Base-by-base conservation (phyloP, 2,888 invertebrate species). In the Unio pictorum region DNA sequence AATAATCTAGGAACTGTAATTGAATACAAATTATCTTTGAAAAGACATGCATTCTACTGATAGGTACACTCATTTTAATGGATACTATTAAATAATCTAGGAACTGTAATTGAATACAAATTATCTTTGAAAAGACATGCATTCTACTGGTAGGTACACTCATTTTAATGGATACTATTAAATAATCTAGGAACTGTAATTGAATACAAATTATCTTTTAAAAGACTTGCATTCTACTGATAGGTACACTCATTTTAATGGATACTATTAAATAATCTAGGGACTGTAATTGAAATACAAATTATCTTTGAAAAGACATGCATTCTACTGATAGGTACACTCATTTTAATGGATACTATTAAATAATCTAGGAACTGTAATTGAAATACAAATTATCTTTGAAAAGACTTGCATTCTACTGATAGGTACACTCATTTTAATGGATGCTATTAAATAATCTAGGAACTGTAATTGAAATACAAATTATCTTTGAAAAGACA, bases 381-480 rank as follows among this genome's bases (percentile, higher is more conserved):
- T 90, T 17, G 90, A n/a, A n/a, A n/a, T n/a, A n/a, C n/a, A n/a
- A n/a, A 45, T 11, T 45, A 45, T 45, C 45, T 45, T 45, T 45
- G 8, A 45, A 45, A 45, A 11, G 28, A 57, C 2, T 23, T 8
- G 8, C 8, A n/a, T 20, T 17, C 15, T 59, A 23, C 15, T 59
- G 8, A 23, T 59, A 17, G 23, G 7, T 15, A 23, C 26, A 45
- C 17, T 34, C 18, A 26, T 28, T 65, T 6, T 61, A 8, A 34
- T 6, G 18, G 34, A 15, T 45, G 3, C 45, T 45, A 15, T 45
- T 45, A 11, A 45, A 45, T 45, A 57, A 71, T 75, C 18, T 77
- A 88, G 90, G 90, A 17, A 81, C 87, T 34, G 89, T 90, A 4
- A 75, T 90, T 17, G 90, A n/a, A n/a, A n/a, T n/a, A n/a, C n/a